phyloP scores from a whole-genome alignment of 2,113 vertebrate genomes.

The Seriola rivoliana region DNA sequence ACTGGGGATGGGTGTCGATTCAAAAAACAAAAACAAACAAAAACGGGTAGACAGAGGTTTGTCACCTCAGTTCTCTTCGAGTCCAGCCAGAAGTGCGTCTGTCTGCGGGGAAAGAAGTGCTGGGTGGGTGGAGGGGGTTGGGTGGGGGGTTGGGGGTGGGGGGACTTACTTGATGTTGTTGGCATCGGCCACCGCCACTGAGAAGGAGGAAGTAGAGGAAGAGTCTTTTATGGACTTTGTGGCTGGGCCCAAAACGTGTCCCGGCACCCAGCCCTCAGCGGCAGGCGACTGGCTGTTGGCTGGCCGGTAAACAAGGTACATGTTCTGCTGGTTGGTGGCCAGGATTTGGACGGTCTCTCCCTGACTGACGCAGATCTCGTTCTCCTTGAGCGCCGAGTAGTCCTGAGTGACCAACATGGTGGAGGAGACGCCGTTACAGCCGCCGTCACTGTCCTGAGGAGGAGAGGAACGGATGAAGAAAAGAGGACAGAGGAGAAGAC shows the following conservation, averaged over 20 bases:
- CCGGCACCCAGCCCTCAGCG: conserved; percentile 98
- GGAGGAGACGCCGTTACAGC: conserved; percentile 93
- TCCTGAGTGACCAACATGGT: conserved; percentile 94
- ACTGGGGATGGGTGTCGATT: conserved; percentile 22
- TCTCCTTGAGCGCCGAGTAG: conserved; percentile 98
- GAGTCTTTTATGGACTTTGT: conserved; percentile 90
- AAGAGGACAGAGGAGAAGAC: background rate
- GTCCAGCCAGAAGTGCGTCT: conserved; percentile 45
- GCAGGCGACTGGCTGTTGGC: conserved; percentile 93
- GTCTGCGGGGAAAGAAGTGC: conserved; percentile 63
- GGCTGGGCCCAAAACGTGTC: conserved; percentile 90
- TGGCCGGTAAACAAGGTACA: conserved; percentile 96
- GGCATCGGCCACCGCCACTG: conserved; percentile 84
- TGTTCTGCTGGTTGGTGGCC: conserved; percentile 98
- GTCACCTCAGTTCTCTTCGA: conserved; percentile 64
- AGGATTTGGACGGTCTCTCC: conserved; percentile 96
- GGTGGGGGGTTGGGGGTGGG: conserved; percentile 77
- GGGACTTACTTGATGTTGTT: conserved; percentile 99
- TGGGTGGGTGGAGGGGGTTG: conserved; percentile 83
- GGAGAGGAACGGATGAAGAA: background rate
- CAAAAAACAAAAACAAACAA: conserved; percentile 23
- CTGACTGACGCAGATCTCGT: conserved; percentile 95
- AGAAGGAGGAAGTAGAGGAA: conserved; percentile 77
- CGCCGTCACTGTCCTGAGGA: conserved; percentile 82
- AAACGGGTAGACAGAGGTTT: conserved; percentile 21